phyloP scores from a whole-genome alignment of 2,113 vertebrate species.

The Clarias magur region DNA sequence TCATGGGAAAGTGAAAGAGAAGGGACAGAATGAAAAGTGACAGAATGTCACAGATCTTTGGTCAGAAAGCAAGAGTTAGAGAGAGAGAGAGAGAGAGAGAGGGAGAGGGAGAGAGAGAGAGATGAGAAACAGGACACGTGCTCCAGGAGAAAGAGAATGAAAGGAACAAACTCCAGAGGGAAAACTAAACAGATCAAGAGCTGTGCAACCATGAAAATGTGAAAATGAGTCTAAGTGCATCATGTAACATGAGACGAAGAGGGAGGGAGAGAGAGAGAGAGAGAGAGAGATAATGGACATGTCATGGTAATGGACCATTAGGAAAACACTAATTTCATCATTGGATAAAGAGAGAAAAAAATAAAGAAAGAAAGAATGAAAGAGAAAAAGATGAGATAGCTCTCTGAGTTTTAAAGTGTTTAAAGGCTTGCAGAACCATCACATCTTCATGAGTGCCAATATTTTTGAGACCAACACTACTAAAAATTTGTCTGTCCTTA shows the following conservation, averaged over 20 bases:
- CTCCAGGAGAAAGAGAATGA: background rate
- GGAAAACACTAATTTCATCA: slow-evolving; percentile 4
- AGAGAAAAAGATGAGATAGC: slow-evolving; percentile 32
- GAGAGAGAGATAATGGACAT: background rate
- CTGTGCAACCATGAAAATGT: background rate
- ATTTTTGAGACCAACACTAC: background rate
- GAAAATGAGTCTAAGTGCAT: background rate
- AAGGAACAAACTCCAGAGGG: background rate
- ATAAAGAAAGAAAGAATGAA: background rate
- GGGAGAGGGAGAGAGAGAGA: background rate
- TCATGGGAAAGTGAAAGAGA: slow-evolving; percentile 38
- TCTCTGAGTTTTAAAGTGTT: background rate
- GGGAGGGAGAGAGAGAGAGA: background rate
- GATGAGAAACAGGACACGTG: background rate
- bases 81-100: background rate
- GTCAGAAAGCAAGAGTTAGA: too few species aligned
- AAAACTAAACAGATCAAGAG: background rate
- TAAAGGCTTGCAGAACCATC: background rate
- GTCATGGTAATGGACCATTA: slow-evolving; percentile 1
- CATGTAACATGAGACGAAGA: slow-evolving; percentile 27
- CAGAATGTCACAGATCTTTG: background rate
- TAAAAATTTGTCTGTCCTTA: background rate
- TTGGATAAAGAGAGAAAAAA: background rate
- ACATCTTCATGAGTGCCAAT: background rate
- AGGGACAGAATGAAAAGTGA: background rate